Conservation (phyloP, 2,888 invertebrate genomes). For the Cryptus viduatorius region DNA sequence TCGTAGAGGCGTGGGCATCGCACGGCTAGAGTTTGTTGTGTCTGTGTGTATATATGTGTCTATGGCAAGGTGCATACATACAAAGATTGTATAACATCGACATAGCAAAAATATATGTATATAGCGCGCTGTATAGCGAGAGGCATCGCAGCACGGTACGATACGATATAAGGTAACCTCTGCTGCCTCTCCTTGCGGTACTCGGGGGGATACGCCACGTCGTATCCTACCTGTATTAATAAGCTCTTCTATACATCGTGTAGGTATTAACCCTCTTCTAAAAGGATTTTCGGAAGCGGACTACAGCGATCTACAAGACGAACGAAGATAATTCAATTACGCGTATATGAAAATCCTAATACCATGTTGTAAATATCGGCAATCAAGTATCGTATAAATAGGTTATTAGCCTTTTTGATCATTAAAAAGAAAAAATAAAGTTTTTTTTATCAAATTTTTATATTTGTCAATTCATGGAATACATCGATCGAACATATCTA, state of each 20-base stretch:
- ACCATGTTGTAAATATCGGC: too few species aligned
- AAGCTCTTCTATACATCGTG: too few species aligned
- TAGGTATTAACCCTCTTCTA: too few species aligned
- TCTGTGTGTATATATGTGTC: background rate
- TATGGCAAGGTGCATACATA: conserved; percentile 4
- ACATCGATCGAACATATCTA: background rate
- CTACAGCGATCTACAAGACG: too few species aligned
- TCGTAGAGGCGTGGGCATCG: conserved; percentile 41
- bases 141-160: background rate
- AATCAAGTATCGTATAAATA: too few species aligned
- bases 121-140: background rate
- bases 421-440: background rate
- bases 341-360: too few species aligned
- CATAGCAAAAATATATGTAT: background rate
- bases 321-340: too few species aligned
- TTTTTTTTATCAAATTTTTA: background rate
- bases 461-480: background rate
- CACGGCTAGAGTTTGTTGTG: conserved; percentile 6
- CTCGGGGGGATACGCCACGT: background rate
- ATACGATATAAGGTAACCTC: background rate
- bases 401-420: too few species aligned
- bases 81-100: background rate
- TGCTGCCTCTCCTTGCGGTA: background rate
- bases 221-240: background rate
- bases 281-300: too few species aligned